Evolutionary conservation across 1,140 invertebrate genomes (phyloP).

Genomic region (Nautilus pompilius): DNA sequence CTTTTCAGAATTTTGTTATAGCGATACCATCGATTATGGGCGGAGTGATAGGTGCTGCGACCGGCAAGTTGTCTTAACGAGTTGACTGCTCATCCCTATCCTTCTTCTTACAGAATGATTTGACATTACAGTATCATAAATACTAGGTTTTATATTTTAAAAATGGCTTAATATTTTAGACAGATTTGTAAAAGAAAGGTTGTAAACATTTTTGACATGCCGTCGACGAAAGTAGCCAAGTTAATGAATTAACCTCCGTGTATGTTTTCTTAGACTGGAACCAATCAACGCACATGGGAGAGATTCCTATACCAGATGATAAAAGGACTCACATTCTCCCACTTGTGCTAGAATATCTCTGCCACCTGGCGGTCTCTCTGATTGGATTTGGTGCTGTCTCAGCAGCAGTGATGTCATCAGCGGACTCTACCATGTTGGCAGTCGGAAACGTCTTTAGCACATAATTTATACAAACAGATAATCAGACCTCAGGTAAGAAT

Average conservation of each 20-base stretch:
- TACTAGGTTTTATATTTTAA: too few species aligned
- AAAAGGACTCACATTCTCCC: constrained; percentile 91
- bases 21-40: constrained; percentile 23
- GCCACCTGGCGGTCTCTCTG: constrained; percentile 87
- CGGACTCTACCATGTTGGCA: constrained; percentile 92
- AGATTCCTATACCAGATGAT: constrained; percentile 66
- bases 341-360: constrained; percentile 92
- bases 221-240: too few species aligned
- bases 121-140: too few species aligned
- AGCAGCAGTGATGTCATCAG: constrained; percentile 97
- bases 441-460: constrained; percentile 95
- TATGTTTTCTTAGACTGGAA: constrained; percentile 98
- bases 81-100: too few species aligned
- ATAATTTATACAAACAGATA: constrained; percentile 95
- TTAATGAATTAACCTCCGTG: too few species aligned
- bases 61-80: constrained; percentile 21
- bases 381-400: constrained; percentile 94
- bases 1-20: constrained; percentile 17
- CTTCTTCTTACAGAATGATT: too few species aligned
- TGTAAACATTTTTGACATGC: too few species aligned
- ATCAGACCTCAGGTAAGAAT: constrained; percentile 81
- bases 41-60: constrained; percentile 19
- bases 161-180: too few species aligned
- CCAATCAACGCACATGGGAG: constrained; percentile 72
- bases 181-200: too few species aligned